phyloP scores from a whole-genome alignment of 30 jellyfish, hydroid and myxozoan species.

The Nemopilema nomurai region DNA sequence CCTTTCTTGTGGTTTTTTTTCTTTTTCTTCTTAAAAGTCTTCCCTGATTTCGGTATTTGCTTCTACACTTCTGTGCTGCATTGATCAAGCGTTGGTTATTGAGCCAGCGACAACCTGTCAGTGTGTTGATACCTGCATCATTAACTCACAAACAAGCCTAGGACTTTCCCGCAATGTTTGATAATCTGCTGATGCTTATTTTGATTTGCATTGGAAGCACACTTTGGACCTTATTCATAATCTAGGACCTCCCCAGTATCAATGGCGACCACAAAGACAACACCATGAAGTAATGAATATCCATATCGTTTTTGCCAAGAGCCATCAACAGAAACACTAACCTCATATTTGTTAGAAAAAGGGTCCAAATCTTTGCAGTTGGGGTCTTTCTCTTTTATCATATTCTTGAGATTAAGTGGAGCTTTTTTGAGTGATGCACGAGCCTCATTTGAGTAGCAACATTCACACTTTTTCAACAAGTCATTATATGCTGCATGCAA shows the following conservation, averaged over 20 bases:
- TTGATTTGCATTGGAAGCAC: constrained; percentile 11
- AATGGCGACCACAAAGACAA: constrained; percentile 2
- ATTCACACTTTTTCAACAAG: not conserved
- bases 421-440: not conserved
- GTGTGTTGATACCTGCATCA: no score
- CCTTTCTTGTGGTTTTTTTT: no score
- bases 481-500: constrained; percentile 1
- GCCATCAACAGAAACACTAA: not conserved
- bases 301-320: not conserved
- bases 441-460: constrained; percentile 2
- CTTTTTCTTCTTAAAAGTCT: no score
- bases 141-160: not conserved
- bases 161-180: constrained; percentile 9
- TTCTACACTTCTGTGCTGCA: no score
- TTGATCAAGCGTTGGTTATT: no score
- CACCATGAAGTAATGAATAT: constrained; percentile 1
- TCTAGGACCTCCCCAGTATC: constrained; percentile 23
- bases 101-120: no score
- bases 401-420: not conserved
- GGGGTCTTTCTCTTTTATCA: not conserved
- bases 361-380: constrained; percentile 2
- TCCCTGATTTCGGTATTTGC: no score
- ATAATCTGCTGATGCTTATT: constrained; percentile 1
- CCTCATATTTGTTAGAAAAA: not conserved
- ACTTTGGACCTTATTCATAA: constrained; percentile 18